Percentiles rank a stretch among this genome's conserved stretches.
Evolutionary conservation across 2,113 vertebrate genomes (phyloP).

Genomic region (Ctenodactylus gundi): DNA sequence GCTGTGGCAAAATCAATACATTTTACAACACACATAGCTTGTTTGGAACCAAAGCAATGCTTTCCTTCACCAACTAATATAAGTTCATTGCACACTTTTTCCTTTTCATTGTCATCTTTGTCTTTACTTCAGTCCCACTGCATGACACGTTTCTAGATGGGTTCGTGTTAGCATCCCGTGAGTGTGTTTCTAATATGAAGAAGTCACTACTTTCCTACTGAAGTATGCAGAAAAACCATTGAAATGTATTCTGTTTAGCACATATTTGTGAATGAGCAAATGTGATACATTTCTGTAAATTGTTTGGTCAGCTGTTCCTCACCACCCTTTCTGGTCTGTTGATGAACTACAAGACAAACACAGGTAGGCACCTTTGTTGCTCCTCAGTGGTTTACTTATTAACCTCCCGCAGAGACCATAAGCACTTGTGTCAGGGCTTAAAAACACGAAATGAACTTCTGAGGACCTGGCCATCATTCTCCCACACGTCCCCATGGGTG

Average conservation of each 20-base stretch:
- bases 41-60: not conserved
- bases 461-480: not conserved
- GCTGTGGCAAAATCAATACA: conserved; percentile 74
- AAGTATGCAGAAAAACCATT: conserved; percentile 48
- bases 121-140: not conserved
- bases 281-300: not conserved
- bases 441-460: conserved; percentile 41
- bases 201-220: conserved; percentile 43
- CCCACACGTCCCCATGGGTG: no score
- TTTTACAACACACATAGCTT: not conserved
- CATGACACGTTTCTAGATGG: conserved; percentile 43
- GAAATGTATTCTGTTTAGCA: conserved; percentile 70
- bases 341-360: conserved; percentile 46
- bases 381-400: conserved; percentile 32
- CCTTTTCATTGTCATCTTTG: not conserved
- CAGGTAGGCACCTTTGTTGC: not conserved
- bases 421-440: conserved; percentile 6
- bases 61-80: not conserved
- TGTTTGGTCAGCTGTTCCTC: not conserved
- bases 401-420: not conserved
- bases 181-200: conserved; percentile 60
- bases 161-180: conserved; percentile 51
- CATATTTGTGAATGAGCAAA: conserved; percentile 64
- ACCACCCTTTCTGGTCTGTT: not conserved
- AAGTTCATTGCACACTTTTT: not conserved